A percentile compares a stretch with the other conserved stretches of the same genome.
Evolutionary conservation across 2,888 invertebrate species (phyloP).

Genomic region (Ectemnius continuus): DNA sequence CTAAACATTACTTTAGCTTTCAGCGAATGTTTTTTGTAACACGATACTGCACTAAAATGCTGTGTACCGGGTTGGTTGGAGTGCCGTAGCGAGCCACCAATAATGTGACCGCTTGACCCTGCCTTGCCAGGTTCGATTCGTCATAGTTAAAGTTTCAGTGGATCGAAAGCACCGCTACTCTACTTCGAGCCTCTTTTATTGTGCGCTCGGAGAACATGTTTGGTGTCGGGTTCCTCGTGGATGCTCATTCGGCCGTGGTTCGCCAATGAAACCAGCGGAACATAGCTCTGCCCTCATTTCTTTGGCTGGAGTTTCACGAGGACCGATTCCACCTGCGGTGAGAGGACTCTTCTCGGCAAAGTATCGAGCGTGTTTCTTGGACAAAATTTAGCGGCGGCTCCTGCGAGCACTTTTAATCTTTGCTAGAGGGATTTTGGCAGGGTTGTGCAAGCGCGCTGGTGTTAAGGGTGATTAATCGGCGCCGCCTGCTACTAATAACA

Average conservation of each 20-base stretch:
- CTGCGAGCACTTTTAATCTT: too few relatives aligned
- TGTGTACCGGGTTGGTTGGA: too few relatives aligned
- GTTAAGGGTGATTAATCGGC: neutral
- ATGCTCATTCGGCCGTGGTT: conserved; percentile 24
- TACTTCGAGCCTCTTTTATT: conserved; percentile 41
- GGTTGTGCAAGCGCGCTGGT: neutral
- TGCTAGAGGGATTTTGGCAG: too few relatives aligned
- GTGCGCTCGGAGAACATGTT: conserved; percentile 14
- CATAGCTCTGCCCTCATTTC: conserved; percentile 3
- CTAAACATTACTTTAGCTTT: too few relatives aligned
- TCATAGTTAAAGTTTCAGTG: conserved; percentile 53
- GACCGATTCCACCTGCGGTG: too few relatives aligned
- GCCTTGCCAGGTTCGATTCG: conserved; percentile 45
- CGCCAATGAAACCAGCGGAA: conserved; percentile 13
- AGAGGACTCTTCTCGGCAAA: too few relatives aligned
- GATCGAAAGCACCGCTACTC: conserved; percentile 22
- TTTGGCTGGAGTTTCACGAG: too few relatives aligned
- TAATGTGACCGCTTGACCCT: conserved; percentile 45
- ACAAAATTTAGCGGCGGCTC: too few relatives aligned
- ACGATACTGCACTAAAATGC: too few relatives aligned
- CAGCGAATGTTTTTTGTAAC: too few relatives aligned
- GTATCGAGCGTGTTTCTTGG: too few relatives aligned
- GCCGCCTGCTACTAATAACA: neutral
- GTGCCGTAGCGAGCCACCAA: conserved; percentile 25
- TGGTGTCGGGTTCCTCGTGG: conserved; percentile 15